Base-by-base conservation (phyloP, 1,140 invertebrate genomes). In the Amyelois transitella region DNA sequence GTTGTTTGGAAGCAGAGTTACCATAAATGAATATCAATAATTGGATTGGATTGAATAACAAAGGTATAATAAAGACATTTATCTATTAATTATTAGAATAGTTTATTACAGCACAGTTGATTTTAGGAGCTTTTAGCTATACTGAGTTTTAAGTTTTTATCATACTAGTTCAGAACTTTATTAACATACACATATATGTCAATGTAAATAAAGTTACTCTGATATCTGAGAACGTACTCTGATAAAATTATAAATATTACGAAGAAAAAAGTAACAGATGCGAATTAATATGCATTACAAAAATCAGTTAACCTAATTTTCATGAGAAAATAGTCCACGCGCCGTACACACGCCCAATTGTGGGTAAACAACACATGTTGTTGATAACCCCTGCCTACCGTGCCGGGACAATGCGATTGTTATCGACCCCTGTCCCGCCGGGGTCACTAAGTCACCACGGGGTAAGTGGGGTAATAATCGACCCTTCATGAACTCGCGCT, bases 391-490 rank as follows among this genome's bases (percentile, higher is more conserved):
- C 55, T 60, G 45, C 53, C 56, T 56, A 38, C 17, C 20, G 53
- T 47, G 21, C 61, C 18, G 58, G 47, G 51, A 81, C 75, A 81
- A 80, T 80, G 63, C 57, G 67, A 73, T 77, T 80, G 74, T 78
- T 67, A 76, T 75, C 67, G 60, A 14, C 61, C 60, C 60, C 32
- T 38, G 43, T 60, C 52, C 55, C 58, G 49, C 17, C 38, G 69
- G 70, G 81, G 81, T 84, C 78, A 84, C 60, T 64, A 72, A 81
- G 81, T 76, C 69, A 77, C 32, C n/a, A n/a, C n/a, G 32, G 32
- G 32, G 32, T 38, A 38, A 38, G 32, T 62, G 66, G 70, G 75
- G 73, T 70, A 49, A 64, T 21, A 52, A 43, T 4, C 67, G 61
- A 70, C 68, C 75, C 72, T 59, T 60, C 59, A 54, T 55, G 57